Base-by-base conservation (phyloP, 2,113 vertebrate genomes). In the Promerops cafer region DNA sequence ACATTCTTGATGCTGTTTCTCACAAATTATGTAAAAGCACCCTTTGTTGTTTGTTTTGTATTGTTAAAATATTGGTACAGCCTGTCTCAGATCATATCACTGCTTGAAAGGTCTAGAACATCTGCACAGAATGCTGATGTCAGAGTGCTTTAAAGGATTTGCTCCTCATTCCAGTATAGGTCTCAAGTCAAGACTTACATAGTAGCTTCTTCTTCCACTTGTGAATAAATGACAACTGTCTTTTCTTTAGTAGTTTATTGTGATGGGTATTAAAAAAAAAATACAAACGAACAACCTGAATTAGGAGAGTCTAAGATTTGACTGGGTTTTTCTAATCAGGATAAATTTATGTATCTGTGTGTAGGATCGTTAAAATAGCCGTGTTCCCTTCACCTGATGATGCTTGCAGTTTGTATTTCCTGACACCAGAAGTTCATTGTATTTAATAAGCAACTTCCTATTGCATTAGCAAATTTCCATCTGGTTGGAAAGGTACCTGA, bases 391-490 rank as follows among this genome's bases (percentile, higher is more conserved):
- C 90, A 96, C 88, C 94, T 98, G 91, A 37, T 74, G 91, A 90
- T 86, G 82, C 85, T 90, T 78, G 88, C 91, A 91, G 89, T 95
- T 96, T 97, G 91, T 84, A 82, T 95, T 95, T 96, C 94, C 93
- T 96, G 88, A 97, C 89, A 97, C 78, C 80, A 97, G 94, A 95
- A 96, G 91, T 97, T 91, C 68, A 83, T 60, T 95, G 91, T 83
- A 88, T 96, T 96, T 96, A 96, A 95, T 96, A 97, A 96, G 64
- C 91, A 93, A 96, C 90, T 97, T 98, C 95, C 94, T 97, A 93
- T 96, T 97, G 84, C 96, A 97, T 97, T 98, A 97, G 92, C 74
- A 87, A 93, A 89, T 97, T 96, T 97, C 94, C 95, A 97, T 97
- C 97, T 97, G 96, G 81, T 92, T 96, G 91, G 90, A 96, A 95